Conservation (phyloP, 2,888 invertebrate genomes). For the Morpho helenor region DNA sequence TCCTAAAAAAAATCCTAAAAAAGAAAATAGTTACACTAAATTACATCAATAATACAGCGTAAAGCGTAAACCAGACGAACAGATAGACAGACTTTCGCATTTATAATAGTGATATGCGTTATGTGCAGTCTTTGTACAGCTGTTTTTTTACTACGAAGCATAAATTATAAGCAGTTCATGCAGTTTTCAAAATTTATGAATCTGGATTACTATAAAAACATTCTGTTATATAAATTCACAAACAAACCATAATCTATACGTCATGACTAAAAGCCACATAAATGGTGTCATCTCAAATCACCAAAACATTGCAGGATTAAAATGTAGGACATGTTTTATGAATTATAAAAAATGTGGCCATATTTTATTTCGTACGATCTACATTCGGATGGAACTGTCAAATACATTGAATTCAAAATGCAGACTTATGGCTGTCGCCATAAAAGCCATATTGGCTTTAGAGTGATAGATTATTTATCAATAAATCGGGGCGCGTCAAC, state of each 20-base stretch:
- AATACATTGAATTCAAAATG: neutral
- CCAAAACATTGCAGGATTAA: conserved; percentile 3
- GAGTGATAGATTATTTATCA: conserved; percentile 9
- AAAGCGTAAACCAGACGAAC: too few species aligned
- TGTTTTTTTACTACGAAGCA: too few species aligned
- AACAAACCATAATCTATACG: conserved; percentile 1
- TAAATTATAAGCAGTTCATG: too few species aligned
- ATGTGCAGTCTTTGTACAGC: too few species aligned
- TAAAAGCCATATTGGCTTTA: conserved; percentile 2
- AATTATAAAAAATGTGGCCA: conserved; percentile 9
- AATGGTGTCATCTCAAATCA: neutral
- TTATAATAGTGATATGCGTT: too few species aligned
- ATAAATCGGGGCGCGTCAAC: conserved; percentile 11
- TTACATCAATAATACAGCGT: too few species aligned
- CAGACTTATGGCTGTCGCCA: neutral
- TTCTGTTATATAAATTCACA: too few species aligned
- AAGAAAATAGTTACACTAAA: too few species aligned
- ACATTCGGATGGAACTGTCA: neutral
- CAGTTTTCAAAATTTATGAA: too few species aligned
- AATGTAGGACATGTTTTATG: conserved; percentile 9
- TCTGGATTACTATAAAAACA: too few species aligned
- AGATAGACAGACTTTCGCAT: too few species aligned
- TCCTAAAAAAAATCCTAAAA: too few species aligned
- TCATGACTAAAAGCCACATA: conserved; percentile 4
- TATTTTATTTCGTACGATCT: conserved; percentile 9